These are phyloP conservation scores for Nasonia oneida DNA, from an alignment of 2,888 invertebrate species.

Conservation along the genomic window DNA sequence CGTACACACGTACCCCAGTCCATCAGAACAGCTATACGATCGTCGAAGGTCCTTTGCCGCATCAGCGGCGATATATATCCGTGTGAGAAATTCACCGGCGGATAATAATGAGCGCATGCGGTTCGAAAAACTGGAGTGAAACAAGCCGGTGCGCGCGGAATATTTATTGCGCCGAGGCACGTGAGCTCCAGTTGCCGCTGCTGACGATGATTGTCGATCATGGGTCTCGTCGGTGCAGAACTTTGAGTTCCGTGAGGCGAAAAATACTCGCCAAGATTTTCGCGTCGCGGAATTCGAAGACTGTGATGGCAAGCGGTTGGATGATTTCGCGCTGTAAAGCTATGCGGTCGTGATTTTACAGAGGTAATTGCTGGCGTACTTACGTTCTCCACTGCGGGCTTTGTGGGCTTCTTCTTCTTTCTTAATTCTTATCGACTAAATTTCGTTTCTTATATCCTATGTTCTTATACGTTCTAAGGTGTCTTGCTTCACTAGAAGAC, in stretches of 20 bases:
- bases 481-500: neutral
- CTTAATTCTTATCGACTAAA: neutral
- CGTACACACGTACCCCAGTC: neutral
- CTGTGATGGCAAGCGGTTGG: neutral
- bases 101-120: slow-evolving; percentile 28
- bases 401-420: neutral
- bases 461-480: neutral
- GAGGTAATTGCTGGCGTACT: neutral
- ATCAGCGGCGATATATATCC: neutral
- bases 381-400: neutral
- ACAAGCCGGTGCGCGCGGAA: neutral
- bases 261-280: neutral
- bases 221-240: neutral
- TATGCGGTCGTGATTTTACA: neutral
- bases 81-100: neutral
- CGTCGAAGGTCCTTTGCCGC: slow-evolving; percentile 2
- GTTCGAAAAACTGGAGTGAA: slow-evolving; percentile 16
- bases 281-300: neutral
- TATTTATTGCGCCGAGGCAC: slow-evolving; percentile 20
- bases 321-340: neutral
- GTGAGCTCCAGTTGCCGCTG: neutral
- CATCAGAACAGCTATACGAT: neutral
- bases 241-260: neutral
- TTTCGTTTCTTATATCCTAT: slow-evolving; percentile 1
- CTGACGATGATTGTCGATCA: neutral